These are phyloP conservation scores for Drymodes brunneopygia DNA, from an alignment of 2,113 vertebrate genomes.

Conservation along the genomic window DNA sequence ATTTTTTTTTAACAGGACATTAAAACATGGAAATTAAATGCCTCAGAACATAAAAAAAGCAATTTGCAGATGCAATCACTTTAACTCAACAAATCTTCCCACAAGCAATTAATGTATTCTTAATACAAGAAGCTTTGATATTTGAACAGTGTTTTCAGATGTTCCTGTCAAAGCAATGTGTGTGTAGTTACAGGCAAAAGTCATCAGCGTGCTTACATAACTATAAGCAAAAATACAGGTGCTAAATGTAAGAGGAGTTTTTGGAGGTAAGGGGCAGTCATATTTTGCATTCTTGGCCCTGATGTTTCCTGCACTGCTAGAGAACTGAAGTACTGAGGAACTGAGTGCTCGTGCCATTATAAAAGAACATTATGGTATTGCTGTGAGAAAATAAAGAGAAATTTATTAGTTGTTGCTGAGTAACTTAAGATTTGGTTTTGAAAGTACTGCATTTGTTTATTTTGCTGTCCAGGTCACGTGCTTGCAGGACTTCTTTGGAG, in stretches of 20 bases:
- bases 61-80: background rate
- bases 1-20: background rate
- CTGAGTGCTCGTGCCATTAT: background rate
- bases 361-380: background rate
- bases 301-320: background rate
- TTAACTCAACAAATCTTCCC: background rate
- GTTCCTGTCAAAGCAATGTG: background rate
- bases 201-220: background rate
- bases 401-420: background rate
- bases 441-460: background rate
- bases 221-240: background rate
- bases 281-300: background rate
- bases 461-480: slow-evolving; percentile 80
- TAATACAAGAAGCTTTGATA: background rate
- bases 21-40: background rate
- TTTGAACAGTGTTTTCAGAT: background rate
- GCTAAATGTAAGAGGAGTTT: background rate
- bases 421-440: background rate
- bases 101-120: background rate
- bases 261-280: background rate
- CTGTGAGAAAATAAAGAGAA: background rate
- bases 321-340: background rate
- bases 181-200: background rate
- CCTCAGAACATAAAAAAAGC: background rate
- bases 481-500: slow-evolving; percentile 97